Percentiles rank a stretch among this genome's conserved stretches.
Conservation (phyloP, 2,888 invertebrate species). For the Eubasilissa splendida region DNA sequence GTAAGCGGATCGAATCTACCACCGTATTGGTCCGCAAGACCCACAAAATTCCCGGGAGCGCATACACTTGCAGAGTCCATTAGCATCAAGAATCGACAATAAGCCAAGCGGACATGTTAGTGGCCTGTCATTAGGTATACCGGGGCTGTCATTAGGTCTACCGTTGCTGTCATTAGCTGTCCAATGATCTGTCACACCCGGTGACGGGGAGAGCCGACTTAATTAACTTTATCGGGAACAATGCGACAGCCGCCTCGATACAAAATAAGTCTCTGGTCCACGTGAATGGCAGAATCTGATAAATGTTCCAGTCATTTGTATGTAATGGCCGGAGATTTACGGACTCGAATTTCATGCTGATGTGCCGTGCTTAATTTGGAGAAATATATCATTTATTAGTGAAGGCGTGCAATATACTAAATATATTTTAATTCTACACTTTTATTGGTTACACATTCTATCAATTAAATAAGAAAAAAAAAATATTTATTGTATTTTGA, state of each 20-base stretch:
- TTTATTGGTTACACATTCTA: too few species aligned
- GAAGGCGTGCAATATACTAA: too few species aligned
- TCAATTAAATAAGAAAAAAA: too few species aligned
- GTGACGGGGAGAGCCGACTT: constrained; percentile 46
- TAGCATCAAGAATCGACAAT: constrained; percentile 47
- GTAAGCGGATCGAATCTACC: too few species aligned
- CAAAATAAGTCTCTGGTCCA: constrained; percentile 44
- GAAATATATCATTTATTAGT: background rate
- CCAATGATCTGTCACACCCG: constrained; percentile 45
- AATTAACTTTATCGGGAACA: constrained; percentile 51
- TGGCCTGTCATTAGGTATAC: background rate
- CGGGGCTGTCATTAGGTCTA: constrained; percentile 42
- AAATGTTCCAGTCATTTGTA: constrained; percentile 42
- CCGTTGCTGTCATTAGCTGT: constrained; percentile 45
- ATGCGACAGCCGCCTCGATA: constrained; percentile 50
- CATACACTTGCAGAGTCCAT: constrained; percentile 41
- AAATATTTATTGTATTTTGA: too few species aligned
- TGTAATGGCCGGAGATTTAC: constrained; percentile 29
- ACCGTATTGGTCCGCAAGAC: background rate
- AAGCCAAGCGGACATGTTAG: constrained; percentile 35
- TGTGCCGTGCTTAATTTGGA: constrained; percentile 24
- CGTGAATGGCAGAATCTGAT: constrained; percentile 40
- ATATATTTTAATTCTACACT: too few species aligned
- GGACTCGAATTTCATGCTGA: constrained; percentile 26
- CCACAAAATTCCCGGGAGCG: constrained; percentile 41